phyloP scores from a whole-genome alignment of 2,888 invertebrate genomes.

The Alitta virens region DNA sequence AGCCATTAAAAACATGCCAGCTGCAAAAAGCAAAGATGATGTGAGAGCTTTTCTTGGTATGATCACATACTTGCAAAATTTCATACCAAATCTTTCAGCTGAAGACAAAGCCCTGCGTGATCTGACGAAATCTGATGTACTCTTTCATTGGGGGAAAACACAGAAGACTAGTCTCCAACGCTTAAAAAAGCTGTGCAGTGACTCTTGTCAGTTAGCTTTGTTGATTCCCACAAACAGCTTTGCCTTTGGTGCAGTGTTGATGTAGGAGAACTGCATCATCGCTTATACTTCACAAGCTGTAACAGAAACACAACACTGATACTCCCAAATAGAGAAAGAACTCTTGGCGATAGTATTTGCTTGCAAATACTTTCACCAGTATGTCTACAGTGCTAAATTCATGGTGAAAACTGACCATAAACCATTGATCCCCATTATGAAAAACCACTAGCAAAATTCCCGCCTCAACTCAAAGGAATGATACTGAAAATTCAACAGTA shows the following conservation, averaged over 20 bases:
- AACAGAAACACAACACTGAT: constrained; percentile 14
- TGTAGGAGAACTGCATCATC: constrained; percentile 20
- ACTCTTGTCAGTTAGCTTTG: constrained; percentile 2
- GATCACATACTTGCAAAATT: constrained; percentile 24
- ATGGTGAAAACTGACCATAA: constrained; percentile 23
- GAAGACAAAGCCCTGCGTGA: constrained; percentile 7
- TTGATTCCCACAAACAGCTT: not conserved
- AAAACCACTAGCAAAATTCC: constrained; percentile 13
- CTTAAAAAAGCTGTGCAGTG: constrained; percentile 10
- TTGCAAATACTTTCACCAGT: not conserved
- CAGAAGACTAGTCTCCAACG: not conserved
- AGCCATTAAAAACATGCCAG: not conserved
- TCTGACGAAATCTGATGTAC: not conserved
- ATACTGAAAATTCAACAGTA: constrained; percentile 20
- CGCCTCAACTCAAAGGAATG: constrained; percentile 24
- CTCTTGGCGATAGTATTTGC: constrained; percentile 10
- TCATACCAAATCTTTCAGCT: constrained; percentile 22
- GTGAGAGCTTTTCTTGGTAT: constrained; percentile 25
- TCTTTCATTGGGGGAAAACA: not conserved
- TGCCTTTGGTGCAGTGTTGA: constrained; percentile 18
- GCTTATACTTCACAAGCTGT: constrained; percentile 16
- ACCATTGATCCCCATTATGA: constrained; percentile 19
- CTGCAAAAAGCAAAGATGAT: constrained; percentile 1
- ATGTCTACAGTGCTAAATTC: constrained; percentile 3
- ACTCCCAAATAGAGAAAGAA: constrained; percentile 24